phyloP scores from a whole-genome alignment of 2,113 vertebrate species.

The Sminthopsis crassicaudata region DNA sequence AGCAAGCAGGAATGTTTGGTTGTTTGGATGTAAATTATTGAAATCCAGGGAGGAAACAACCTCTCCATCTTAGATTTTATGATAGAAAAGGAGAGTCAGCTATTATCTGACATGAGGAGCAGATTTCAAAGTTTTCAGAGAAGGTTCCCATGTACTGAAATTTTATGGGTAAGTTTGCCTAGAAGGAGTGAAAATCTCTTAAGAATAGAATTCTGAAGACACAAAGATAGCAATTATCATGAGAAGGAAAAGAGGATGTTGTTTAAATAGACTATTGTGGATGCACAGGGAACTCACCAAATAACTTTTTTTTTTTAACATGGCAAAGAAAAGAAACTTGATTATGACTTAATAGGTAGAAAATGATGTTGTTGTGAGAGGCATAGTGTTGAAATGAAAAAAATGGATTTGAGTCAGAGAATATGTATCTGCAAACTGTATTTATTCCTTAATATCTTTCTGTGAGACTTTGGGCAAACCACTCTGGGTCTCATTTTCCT shows the following conservation, averaged over 20 bases:
- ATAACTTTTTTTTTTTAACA: not conserved
- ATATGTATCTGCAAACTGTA: not conserved
- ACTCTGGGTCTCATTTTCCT: not conserved
- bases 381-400: not conserved
- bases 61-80: not conserved
- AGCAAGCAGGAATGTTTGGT: not conserved
- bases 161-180: not conserved
- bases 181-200: not conserved
- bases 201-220: not conserved
- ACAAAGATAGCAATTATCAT: not conserved
- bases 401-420: not conserved
- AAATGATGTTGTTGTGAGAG: not conserved
- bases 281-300: not conserved
- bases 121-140: not conserved
- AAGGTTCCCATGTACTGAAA: not conserved
- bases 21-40: not conserved
- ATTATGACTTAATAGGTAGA: not conserved
- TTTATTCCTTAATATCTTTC: not conserved
- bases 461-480: not conserved
- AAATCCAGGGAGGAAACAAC: not conserved
- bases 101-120: not conserved
- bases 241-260: not conserved
- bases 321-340: not conserved
- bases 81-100: not conserved
- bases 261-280: not conserved